Evolutionary conservation across 2,797 vertebrate genomes (phyloP), one percentile per base, ranked within the genome.

Genomic region (Ctenosaura bakeri): DNA sequence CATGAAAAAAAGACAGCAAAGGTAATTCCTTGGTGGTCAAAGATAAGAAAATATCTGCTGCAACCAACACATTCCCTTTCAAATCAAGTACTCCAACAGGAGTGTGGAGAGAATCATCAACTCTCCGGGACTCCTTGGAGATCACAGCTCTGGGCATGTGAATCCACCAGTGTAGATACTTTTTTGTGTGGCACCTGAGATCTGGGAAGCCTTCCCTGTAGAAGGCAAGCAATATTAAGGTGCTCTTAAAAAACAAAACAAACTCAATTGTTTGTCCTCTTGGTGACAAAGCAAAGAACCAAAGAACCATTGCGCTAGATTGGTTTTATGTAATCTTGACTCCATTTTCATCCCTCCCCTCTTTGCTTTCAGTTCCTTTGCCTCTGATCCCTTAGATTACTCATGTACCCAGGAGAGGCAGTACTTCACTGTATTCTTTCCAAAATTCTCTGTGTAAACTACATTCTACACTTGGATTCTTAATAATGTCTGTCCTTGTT

Each of bases 1-100:
- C 38, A 89, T 83, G 85, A 89, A 52, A 88, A 89, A 90, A 91
- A 89, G 87, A 90, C 80, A 91, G 90, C 91, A 92, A 74, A 0
- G 83, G 88, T 56, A 35, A 20, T 26, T 35, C 29, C 18, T n/a
- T 42, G 42, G 54, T 76, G 56, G 64, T 74, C 42, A 73, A 85
- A 46, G 78, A 35, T n/a, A 81, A 59, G 52, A 59, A 81, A 71
- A 62, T 22, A 78, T 42, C 32, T 71, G 56, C 84, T 9, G 54
- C 35, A n/a, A 42, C 8, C 38, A 26, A 62, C 59, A 20, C 20
- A 62, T 62, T 56, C 78, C 22, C 32, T 32, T 85, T 84, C 22
- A 59, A 83, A 38, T 59, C 24, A 79, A 62, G 77, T 14, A 38
- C 18, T 50, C 29, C 79, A 29, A 71, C 59, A 42, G 62, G 29